These are phyloP conservation scores for Apis cerana DNA, from an alignment of 1,140 invertebrate genomes.

Conservation along the genomic window DNA sequence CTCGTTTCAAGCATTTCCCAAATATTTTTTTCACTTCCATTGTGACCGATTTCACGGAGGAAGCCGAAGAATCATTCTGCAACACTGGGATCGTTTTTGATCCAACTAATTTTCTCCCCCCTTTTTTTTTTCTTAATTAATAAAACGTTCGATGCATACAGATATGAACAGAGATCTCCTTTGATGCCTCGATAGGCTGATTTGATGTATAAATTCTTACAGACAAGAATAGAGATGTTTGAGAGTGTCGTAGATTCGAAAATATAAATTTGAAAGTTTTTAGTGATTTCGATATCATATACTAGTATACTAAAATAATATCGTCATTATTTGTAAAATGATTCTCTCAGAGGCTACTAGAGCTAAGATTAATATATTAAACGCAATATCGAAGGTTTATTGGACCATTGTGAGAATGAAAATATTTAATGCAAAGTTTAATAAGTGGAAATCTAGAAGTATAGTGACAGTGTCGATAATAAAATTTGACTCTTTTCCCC, in stretches of 20 bases:
- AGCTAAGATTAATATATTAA: no score
- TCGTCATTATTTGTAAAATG: no score
- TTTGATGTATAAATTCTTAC: neutral
- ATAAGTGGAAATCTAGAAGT: neutral
- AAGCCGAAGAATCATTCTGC: neutral
- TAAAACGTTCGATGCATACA: neutral
- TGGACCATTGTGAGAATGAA: no score
- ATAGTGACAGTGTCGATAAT: conserved; percentile 18
- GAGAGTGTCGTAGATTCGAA: no score
- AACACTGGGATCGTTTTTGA: no score
- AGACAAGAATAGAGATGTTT: no score
- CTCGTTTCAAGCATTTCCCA: neutral
- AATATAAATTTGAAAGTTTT: no score
- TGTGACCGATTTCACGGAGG: neutral
- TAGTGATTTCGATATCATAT: no score
- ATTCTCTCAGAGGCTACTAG: no score
- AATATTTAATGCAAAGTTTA: neutral
- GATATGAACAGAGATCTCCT: no score
- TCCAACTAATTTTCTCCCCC: rapidly evolving
- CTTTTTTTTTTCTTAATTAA: neutral
- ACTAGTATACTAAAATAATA: no score
- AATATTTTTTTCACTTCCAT: neutral
- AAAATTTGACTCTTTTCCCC: neutral
- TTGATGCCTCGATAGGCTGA: no score
- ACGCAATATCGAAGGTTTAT: neutral